Conservation (phyloP, 2,888 invertebrate species). For the Herminia tarsipennalis region DNA sequence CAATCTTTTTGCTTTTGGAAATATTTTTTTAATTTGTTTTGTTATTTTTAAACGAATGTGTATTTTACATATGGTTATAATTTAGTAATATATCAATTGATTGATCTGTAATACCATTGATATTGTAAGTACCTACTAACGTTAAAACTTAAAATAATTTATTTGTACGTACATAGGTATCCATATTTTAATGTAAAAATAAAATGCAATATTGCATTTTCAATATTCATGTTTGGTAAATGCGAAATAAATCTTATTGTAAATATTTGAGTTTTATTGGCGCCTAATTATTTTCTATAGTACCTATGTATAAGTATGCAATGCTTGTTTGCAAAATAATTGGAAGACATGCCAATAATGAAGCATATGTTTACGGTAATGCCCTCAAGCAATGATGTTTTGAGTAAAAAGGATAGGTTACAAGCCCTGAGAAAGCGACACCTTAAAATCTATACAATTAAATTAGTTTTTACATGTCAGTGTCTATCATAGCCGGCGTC, state of each 20-base stretch:
- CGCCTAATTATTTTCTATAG: too few species aligned
- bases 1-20: constrained; percentile 7
- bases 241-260: constrained; percentile 41
- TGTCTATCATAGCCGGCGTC: too few species aligned
- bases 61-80: constrained; percentile 26
- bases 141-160: constrained; percentile 61
- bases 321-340: too few species aligned
- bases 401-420: too few species aligned
- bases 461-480: too few species aligned
- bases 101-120: constrained; percentile 75
- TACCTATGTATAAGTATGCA: too few species aligned
- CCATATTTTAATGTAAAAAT: constrained; percentile 35
- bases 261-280: constrained; percentile 24
- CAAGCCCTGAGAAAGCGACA: too few species aligned
- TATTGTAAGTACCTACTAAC: constrained; percentile 65
- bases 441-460: too few species aligned
- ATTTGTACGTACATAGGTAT: constrained; percentile 56
- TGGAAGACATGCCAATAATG: too few species aligned
- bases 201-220: constrained; percentile 41
- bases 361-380: too few species aligned
- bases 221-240: constrained; percentile 59
- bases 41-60: constrained; percentile 29
- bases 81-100: constrained; percentile 42
- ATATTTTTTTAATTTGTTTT: constrained; percentile 22
- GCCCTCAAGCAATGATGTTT: too few species aligned